These are phyloP conservation scores for Euwallacea fornicatus DNA, from an alignment of 1,140 invertebrate species.

Conservation along the genomic window DNA sequence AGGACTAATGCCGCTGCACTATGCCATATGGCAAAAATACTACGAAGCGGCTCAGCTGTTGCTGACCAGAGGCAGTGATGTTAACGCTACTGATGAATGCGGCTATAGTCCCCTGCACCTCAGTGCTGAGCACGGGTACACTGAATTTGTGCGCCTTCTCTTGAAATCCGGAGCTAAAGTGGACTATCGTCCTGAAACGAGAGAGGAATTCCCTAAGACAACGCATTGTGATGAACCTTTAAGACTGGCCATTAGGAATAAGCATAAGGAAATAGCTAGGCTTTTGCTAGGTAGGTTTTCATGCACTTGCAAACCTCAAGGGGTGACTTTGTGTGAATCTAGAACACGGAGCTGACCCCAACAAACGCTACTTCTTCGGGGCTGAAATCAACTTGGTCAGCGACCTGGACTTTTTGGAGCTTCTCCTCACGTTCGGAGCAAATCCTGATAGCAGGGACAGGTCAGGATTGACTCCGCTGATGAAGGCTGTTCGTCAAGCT, in stretches of 20 bases:
- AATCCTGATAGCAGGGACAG: conserved; percentile 83
- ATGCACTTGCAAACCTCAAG: not conserved
- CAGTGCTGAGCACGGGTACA: conserved; percentile 81
- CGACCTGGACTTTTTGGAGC: conserved; percentile 78
- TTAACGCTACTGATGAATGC: conserved; percentile 84
- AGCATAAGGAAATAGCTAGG: conserved; percentile 75
- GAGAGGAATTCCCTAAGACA: conserved; percentile 69
- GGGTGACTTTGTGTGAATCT: not conserved
- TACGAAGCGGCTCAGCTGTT: conserved; percentile 77
- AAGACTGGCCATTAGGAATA: conserved; percentile 80
- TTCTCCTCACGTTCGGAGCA: conserved; percentile 81
- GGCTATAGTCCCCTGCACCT: conserved; percentile 88
- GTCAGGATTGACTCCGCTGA: conserved; percentile 81
- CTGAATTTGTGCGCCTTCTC: conserved; percentile 72
- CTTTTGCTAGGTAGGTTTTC: conserved; percentile 55
- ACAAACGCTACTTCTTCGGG: conserved; percentile 85
- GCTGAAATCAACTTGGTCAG: conserved; percentile 86
- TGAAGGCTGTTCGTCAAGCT: conserved; percentile 80
- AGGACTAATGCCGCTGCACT: conserved; percentile 86
- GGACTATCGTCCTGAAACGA: conserved; percentile 72
- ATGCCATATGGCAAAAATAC: conserved; percentile 86
- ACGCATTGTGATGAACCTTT: conserved; percentile 80
- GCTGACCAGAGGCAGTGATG: conserved; percentile 76
- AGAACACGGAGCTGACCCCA: conserved; percentile 74
- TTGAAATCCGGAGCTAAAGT: conserved; percentile 79